A percentile compares a stretch with the other conserved stretches of the same genome.
Evolutionary conservation across 2,888 invertebrate species (phyloP).

Genomic region (Carpatolechia fugitivella): DNA sequence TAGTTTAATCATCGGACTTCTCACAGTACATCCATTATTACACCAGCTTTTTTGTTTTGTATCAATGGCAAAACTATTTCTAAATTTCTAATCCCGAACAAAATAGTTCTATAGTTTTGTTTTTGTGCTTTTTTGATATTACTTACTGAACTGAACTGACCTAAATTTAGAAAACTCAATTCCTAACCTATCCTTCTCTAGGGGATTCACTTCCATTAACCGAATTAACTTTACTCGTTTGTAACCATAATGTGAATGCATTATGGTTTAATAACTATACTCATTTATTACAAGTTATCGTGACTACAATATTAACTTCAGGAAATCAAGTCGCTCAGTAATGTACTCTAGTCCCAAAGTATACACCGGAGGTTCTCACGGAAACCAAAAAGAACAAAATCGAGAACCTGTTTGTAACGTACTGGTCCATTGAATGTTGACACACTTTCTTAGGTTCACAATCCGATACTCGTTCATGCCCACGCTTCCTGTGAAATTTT

Average conservation of each 20-base stretch:
- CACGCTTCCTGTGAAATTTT: conserved; percentile 3
- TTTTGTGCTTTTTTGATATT: too few relatives aligned
- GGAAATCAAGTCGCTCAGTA: too few relatives aligned
- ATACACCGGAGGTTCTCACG: conserved; percentile 26
- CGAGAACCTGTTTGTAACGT: conserved; percentile 42
- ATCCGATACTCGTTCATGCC: background rate
- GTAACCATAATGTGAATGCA: conserved; percentile 16
- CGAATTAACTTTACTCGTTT: conserved; percentile 22
- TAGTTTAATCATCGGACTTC: background rate
- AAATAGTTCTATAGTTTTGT: too few relatives aligned
- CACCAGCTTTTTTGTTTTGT: background rate
- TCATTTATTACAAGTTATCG: too few relatives aligned
- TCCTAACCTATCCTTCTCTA: conserved; percentile 19
- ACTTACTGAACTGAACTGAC: too few relatives aligned
- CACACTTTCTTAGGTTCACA: conserved; percentile 22
- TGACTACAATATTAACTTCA: too few relatives aligned
- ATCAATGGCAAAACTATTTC: too few relatives aligned
- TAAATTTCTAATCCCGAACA: too few relatives aligned
- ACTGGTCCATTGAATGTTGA: conserved; percentile 20
- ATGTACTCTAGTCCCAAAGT: background rate
- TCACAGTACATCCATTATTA: conserved; percentile 14
- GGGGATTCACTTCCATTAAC: conserved; percentile 28
- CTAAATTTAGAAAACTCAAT: conserved; percentile 22
- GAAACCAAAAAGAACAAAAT: conserved; percentile 22
- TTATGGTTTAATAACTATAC: too few relatives aligned